phyloP scores from a whole-genome alignment of 2,113 vertebrate species.

The Barbus barbus region DNA sequence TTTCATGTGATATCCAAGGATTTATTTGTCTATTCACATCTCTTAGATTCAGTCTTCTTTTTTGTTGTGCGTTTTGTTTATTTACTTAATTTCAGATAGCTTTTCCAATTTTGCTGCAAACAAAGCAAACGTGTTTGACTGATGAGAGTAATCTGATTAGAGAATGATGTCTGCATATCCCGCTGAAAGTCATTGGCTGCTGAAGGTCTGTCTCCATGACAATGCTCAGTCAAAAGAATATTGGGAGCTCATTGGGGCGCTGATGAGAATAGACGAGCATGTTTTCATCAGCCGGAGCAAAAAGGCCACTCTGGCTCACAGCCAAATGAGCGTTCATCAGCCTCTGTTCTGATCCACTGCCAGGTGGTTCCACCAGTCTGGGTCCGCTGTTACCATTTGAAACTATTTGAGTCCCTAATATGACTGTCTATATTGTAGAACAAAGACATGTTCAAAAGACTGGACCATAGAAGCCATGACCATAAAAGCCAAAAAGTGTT shows the following conservation, averaged over 20 bases:
- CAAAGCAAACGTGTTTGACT: constrained; percentile 44
- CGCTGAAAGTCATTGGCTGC: constrained; percentile 54
- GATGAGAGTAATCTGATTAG: constrained; percentile 64
- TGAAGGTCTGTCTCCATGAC: constrained; percentile 55
- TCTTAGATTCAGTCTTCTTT: background rate
- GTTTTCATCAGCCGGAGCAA: constrained; percentile 51
- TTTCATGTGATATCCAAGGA: constrained; percentile 8
- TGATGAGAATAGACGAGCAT: constrained; percentile 50
- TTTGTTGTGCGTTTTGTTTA: background rate
- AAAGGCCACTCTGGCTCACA: constrained; percentile 34
- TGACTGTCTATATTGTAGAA: background rate
- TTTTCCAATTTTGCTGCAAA: background rate
- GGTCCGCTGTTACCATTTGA: background rate
- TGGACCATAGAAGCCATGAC: background rate
- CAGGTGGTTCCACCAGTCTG: constrained; percentile 10
- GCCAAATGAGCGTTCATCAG: constrained; percentile 42
- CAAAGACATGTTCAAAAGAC: background rate
- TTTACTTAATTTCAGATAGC: background rate
- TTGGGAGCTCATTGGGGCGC: constrained; percentile 28
- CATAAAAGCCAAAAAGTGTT: background rate
- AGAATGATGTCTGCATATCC: constrained; percentile 56
- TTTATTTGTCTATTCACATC: constrained; percentile 31
- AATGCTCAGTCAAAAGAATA: no score
- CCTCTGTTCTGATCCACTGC: background rate
- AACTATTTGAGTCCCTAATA: background rate